These are phyloP conservation scores for Hymenochirus boettgeri DNA, from an alignment of 2,113 vertebrate genomes.

Conservation along the genomic window DNA sequence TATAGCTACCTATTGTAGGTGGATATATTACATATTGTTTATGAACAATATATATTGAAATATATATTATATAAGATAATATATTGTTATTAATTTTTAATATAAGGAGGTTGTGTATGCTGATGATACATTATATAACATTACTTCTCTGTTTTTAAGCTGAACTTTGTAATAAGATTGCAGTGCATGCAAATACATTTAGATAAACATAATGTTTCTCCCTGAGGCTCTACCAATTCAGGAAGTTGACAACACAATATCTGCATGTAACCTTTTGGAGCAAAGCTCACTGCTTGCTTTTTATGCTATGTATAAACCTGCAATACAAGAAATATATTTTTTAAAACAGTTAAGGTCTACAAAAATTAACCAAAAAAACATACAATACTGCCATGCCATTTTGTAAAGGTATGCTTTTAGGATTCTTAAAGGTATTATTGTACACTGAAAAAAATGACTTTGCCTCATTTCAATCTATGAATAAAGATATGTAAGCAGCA, in stretches of 20 bases:
- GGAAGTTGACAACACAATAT: not conserved
- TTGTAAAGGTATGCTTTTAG: too few species aligned
- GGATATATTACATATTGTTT: not conserved
- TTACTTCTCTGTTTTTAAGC: not conserved
- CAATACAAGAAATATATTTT: too few species aligned
- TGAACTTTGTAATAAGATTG: not conserved
- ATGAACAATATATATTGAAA: not conserved
- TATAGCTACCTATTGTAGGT: not conserved
- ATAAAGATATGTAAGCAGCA: too few species aligned
- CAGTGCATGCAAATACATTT: not conserved
- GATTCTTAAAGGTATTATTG: too few species aligned
- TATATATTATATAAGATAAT: too few species aligned
- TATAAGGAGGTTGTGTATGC: not conserved
- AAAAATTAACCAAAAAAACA: too few species aligned
- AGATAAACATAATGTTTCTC: not conserved
- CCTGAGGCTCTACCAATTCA: conserved; percentile 1
- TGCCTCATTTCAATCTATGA: too few species aligned
- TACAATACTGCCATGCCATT: too few species aligned
- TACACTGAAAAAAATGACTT: too few species aligned
- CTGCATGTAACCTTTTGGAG: conserved; percentile 43
- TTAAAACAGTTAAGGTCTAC: too few species aligned
- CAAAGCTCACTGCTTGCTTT: conserved; percentile 32
- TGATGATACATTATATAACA: conserved; percentile 2
- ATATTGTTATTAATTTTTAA: conserved; percentile 1
- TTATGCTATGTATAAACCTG: too few species aligned